Conservation (phyloP, 2,888 invertebrate species). For the Trichacis sp. region DNA sequence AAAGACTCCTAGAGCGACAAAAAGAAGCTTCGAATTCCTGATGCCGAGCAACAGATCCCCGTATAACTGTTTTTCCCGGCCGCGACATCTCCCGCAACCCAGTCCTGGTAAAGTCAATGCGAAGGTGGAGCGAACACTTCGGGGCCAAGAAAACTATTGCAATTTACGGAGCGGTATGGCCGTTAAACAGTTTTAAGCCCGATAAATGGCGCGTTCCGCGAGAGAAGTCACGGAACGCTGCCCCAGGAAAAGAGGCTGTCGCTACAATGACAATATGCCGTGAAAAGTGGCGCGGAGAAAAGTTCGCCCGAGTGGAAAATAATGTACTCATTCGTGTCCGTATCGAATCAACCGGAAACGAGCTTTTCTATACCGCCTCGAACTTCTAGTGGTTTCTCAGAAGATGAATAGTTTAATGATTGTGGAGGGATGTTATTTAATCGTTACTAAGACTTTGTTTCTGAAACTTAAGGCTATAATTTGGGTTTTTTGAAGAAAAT, state of each 20-base stretch:
- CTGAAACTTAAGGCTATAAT: no score
- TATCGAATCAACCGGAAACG: not conserved
- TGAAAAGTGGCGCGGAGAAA: slow-evolving; percentile 24
- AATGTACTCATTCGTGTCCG: slow-evolving; percentile 14
- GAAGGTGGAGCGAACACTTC: slow-evolving; percentile 32
- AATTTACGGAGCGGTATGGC: slow-evolving; percentile 59
- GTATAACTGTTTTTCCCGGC: slow-evolving; percentile 25
- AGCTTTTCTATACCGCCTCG: not conserved
- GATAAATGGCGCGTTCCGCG: slow-evolving; percentile 55
- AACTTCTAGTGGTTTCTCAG: no score
- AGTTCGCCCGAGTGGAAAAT: slow-evolving; percentile 24
- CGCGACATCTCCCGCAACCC: slow-evolving; percentile 10
- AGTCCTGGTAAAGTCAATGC: not conserved
- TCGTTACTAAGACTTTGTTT: no score
- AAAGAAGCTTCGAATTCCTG: no score
- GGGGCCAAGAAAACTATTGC: slow-evolving; percentile 48
- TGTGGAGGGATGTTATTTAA: no score
- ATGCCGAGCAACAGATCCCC: not conserved
- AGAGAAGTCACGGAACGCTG: slow-evolving; percentile 37
- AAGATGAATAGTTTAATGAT: no score
- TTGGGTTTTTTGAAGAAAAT: no score
- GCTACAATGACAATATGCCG: slow-evolving; percentile 37
- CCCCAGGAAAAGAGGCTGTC: slow-evolving; percentile 12
- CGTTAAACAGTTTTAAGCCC: slow-evolving; percentile 64
- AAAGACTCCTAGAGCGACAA: not conserved